Base-by-base conservation (phyloP, 2,797 vertebrate genomes). In the Antennarius maculatus region DNA sequence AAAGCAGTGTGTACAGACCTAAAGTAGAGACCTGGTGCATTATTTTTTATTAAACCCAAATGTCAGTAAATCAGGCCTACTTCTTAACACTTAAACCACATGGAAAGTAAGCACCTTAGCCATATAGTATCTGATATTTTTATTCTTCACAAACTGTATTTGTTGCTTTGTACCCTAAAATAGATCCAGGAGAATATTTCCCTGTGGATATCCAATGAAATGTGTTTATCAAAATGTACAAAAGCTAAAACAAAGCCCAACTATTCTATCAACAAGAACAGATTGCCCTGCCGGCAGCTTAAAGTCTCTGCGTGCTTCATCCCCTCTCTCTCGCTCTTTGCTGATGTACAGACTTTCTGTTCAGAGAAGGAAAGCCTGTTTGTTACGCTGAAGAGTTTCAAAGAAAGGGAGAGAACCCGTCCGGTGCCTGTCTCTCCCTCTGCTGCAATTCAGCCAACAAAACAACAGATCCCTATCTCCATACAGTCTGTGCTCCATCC, bases 301-400 rank as follows among this genome's bases (percentile, higher is more conserved):
- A 59, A 67, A 73, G 77, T 74, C 80, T 78, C 81, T 66, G 28
- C 37, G 2, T 12, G 56, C 82, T 82, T 88, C 85, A 90, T 90
- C 85, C 84, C 81, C 76, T 79, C 82, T 77, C 80, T 84, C 68
- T 86, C 81, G 87, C 80, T 83, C 77, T 90, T 82, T 93, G 93
- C 93, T 94, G 93, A 94, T 92, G 92, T 82, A 81, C 87, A 82
- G 87, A 79, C 77, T 93, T 93, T 92, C 89, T 82, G 91, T 93
- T 93, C 91, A 92, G 75, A 74, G 79, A 81, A 88, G 90, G 80
- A 94, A 94, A 94, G 88, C 93, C 92, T 92, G 90, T 94, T 94
- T 92, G 90, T 93, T 85, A 90, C 90, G 91, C 91, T 93, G 74
- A 82, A 85, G 92, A 93, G 92, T 90, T 93, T 84, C 62, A 89